Evolutionary conservation across 2,113 vertebrate species (phyloP).

Genomic region (Arothron firmamentum): DNA sequence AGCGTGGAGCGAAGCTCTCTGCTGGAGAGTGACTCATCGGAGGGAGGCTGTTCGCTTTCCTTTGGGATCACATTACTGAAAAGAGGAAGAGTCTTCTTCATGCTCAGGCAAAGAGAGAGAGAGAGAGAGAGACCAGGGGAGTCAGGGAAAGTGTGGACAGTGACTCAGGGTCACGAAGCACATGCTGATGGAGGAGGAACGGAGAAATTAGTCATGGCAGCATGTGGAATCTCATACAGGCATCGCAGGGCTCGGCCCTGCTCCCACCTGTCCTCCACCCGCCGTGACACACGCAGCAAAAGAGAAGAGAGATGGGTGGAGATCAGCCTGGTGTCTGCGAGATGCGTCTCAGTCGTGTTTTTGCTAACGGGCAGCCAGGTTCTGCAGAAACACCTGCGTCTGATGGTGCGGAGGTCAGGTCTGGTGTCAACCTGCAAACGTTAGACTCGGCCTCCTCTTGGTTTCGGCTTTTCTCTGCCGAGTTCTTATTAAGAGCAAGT

Average conservation of each 20-base stretch:
- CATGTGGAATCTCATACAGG: constrained; percentile 84
- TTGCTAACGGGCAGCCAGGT: constrained; percentile 1
- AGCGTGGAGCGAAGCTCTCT: constrained; percentile 46
- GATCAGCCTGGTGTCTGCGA: too few relatives aligned
- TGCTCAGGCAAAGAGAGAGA: constrained; percentile 8
- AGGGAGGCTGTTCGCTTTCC: constrained; percentile 54
- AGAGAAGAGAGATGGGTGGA: too few relatives aligned
- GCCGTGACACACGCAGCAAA: neutral
- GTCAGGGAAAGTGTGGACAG: constrained; percentile 68
- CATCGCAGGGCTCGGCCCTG: constrained; percentile 81
- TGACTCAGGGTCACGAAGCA: constrained; percentile 84
- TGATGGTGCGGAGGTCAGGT: neutral
- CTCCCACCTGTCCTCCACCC: constrained; percentile 23
- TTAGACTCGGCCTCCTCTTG: neutral
- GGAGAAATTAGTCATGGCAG: constrained; percentile 86
- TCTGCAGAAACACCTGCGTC: constrained; percentile 12
- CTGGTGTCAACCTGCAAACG: too few relatives aligned
- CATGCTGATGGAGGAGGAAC: constrained; percentile 70
- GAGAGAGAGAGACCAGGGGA: constrained; percentile 29
- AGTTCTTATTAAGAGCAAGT: constrained; percentile 38
- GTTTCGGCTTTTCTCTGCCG: constrained; percentile 19
- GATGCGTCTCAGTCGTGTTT: constrained; percentile 1
- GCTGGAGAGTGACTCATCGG: constrained; percentile 62
- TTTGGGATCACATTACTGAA: constrained; percentile 39
- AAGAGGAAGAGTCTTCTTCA: constrained; percentile 51